Evolutionary conservation across 2,888 invertebrate species (phyloP).

Genomic region (Patella caerulea): DNA sequence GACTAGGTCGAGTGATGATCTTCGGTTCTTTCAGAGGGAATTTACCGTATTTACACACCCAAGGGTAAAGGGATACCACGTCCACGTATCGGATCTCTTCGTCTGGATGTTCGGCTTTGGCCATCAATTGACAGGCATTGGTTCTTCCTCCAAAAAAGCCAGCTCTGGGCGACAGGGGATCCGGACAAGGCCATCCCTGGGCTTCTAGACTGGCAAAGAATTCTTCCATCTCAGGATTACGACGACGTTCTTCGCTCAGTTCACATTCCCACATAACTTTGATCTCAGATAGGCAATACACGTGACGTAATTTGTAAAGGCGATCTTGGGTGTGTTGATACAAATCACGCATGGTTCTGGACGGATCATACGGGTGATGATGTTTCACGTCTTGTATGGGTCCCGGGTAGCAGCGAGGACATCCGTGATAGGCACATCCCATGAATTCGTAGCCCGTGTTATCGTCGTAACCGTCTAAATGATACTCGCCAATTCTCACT

Average conservation of each 20-base stretch:
- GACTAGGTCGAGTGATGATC: background rate
- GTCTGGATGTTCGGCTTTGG: background rate
- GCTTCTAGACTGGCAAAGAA: background rate
- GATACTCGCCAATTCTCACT: too few relatives aligned
- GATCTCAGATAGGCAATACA: background rate
- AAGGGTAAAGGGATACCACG: background rate
- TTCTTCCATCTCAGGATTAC: background rate
- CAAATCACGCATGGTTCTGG: background rate
- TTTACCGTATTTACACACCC: background rate
- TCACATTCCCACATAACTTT: background rate
- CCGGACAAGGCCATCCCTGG: background rate
- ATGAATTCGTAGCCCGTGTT: too few relatives aligned
- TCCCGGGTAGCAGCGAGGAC: background rate
- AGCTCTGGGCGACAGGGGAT: background rate
- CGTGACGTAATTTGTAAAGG: background rate
- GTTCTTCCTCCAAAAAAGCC: background rate
- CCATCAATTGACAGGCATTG: background rate
- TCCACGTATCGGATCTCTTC: background rate
- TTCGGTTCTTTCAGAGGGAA: background rate
- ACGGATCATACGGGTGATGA: background rate
- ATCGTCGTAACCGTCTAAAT: too few relatives aligned
- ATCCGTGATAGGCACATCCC: background rate
- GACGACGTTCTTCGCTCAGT: background rate
- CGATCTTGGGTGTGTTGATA: background rate
- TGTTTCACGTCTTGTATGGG: background rate